Evolutionary conservation across 1,140 invertebrate genomes (phyloP).

Genomic region (Aphis craccivora): DNA sequence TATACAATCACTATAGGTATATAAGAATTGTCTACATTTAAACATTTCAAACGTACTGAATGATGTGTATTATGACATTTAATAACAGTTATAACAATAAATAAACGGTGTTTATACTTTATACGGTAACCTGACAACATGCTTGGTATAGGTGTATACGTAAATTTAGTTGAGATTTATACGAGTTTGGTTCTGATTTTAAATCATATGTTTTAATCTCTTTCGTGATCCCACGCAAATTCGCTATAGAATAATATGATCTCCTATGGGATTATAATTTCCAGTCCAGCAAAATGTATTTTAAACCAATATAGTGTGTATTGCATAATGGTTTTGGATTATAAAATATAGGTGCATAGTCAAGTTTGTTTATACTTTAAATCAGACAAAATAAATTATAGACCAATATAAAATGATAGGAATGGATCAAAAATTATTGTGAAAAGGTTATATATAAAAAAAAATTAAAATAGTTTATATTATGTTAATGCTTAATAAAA

Average conservation of each 20-base stretch:
- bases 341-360: background rate
- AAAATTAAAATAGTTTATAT: background rate
- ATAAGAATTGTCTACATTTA: background rate
- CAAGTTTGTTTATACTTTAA: background rate
- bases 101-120: background rate
- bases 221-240: background rate
- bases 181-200: conserved; percentile 8
- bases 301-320: background rate
- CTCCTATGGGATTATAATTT: background rate
- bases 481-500: background rate
- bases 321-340: background rate
- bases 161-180: conserved; percentile 26
- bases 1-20: background rate
- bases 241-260: conserved; percentile 6
- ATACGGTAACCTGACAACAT: background rate
- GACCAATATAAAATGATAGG: background rate
- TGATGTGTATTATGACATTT: background rate
- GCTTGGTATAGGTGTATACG: background rate
- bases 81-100: conserved; percentile 18
- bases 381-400: background rate
- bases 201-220: conserved; percentile 42
- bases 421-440: background rate
- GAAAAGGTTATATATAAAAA: background rate
- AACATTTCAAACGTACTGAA: too few species aligned
- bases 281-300: background rate